A percentile compares a stretch with the other conserved stretches of the same genome.
Evolutionary conservation across 2,797 vertebrate species (phyloP).

Genomic region (Etheostoma perlongum): DNA sequence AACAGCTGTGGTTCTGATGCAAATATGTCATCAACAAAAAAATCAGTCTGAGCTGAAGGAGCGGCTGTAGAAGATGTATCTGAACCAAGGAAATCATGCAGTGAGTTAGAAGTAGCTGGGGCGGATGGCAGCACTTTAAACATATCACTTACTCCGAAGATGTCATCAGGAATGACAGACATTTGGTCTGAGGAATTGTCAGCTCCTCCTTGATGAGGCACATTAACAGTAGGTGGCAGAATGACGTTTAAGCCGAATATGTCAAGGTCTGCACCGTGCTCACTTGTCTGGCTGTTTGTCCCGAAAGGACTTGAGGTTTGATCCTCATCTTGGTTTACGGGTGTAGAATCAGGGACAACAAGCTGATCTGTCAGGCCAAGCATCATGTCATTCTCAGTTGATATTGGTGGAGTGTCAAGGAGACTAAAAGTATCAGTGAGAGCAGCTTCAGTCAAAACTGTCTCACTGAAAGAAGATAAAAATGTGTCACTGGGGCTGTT

Average conservation of each 20-base stretch:
- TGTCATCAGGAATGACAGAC: slow-evolving; percentile 51
- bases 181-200: slow-evolving; percentile 39
- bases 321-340: slow-evolving; percentile 21
- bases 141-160: slow-evolving; percentile 64
- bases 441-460: slow-evolving; percentile 26
- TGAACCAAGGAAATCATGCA: slow-evolving; percentile 63
- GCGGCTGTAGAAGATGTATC: slow-evolving; percentile 24
- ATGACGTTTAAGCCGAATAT: slow-evolving; percentile 69
- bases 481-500: slow-evolving; percentile 1
- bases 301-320: slow-evolving; percentile 32
- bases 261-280: slow-evolving; percentile 60
- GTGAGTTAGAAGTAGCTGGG: slow-evolving; percentile 29
- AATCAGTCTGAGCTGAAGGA: slow-evolving; percentile 40
- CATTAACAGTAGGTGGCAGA: slow-evolving; percentile 36
- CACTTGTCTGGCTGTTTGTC: slow-evolving; percentile 22
- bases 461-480: slow-evolving; percentile 26
- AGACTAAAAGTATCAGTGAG: slow-evolving; percentile 35
- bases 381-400: slow-evolving; percentile 12
- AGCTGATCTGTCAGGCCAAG: slow-evolving; percentile 27
- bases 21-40: slow-evolving; percentile 72
- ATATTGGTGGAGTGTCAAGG: slow-evolving; percentile 21
- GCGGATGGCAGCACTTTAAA: slow-evolving; percentile 31
- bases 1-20: slow-evolving; percentile 44
- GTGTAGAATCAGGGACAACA: slow-evolving; percentile 10
- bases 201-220: slow-evolving; percentile 31